Percentiles rank a stretch among this genome's conserved stretches.
Conservation (phyloP, 2,113 vertebrate genomes). For the Mustela lutreola region DNA sequence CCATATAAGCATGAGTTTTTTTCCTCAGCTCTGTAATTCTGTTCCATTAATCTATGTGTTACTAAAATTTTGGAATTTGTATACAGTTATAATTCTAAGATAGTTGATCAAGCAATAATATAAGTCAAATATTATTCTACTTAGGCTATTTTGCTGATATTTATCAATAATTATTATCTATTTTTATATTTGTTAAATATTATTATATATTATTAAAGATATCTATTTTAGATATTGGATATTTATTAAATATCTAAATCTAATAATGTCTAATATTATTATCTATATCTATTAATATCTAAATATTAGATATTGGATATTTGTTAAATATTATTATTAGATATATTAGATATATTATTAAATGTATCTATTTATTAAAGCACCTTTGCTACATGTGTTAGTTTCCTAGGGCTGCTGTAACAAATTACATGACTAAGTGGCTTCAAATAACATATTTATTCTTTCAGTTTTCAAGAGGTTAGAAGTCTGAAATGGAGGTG, state of each 20-base stretch:
- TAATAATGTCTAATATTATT: no score
- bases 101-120: neutral
- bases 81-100: neutral
- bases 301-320: no score
- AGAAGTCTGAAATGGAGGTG: neutral
- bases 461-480: neutral
- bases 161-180: neutral
- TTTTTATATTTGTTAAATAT: neutral
- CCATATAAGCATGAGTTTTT: neutral
- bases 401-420: neutral
- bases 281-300: no score
- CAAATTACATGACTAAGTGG: neutral
- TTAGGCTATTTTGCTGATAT: neutral
- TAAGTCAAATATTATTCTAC: neutral
- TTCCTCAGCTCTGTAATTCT: neutral
- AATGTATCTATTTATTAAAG: neutral
- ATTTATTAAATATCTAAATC: no score
- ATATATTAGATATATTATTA: no score
- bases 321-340: no score
- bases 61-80: neutral
- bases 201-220: no score
- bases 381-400: neutral
- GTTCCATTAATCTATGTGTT: neutral
- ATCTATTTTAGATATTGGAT: no score
- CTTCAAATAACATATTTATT: neutral